These are phyloP conservation scores for Drosophila ficusphila DNA, from an alignment of 1,140 invertebrate genomes.

Conservation along the genomic window DNA sequence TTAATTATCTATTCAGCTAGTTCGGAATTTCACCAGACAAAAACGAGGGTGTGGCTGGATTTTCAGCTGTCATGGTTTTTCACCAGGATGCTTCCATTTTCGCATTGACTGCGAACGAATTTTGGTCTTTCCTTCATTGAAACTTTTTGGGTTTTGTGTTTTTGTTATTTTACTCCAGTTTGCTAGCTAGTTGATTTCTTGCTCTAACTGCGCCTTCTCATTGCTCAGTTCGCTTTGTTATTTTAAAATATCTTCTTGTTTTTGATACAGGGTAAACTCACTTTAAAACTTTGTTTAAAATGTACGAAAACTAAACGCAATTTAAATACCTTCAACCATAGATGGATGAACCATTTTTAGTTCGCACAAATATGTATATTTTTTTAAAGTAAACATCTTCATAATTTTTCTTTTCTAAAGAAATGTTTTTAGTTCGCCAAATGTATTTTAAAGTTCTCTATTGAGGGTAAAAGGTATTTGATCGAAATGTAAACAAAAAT, in stretches of 20 bases:
- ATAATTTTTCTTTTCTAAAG: too few relatives aligned
- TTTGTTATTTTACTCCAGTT: neutral
- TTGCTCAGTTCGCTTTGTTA: neutral
- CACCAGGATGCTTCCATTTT: conserved; percentile 54
- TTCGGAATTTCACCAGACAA: neutral
- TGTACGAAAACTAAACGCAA: neutral
- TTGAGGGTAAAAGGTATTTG: too few relatives aligned
- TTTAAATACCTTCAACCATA: too few relatives aligned
- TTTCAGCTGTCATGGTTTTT: conserved; percentile 50
- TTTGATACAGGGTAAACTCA: neutral
- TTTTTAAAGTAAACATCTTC: too few relatives aligned
- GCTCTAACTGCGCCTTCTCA: neutral
- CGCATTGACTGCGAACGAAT: conserved; percentile 25
- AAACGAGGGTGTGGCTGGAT: conserved; percentile 24
- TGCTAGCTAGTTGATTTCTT: neutral
- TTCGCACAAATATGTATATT: too few relatives aligned
- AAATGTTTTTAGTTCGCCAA: too few relatives aligned
- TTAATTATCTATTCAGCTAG: neutral
- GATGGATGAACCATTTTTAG: too few relatives aligned
- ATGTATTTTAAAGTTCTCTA: too few relatives aligned
- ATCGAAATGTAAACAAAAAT: neutral
- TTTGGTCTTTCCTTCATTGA: conserved; percentile 7
- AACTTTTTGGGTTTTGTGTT: conserved; percentile 17
- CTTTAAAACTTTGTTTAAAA: neutral
- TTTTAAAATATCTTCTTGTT: neutral